These are phyloP conservation scores for Drosophila emarginata DNA, from an alignment of 2,888 invertebrate genomes.

Conservation along the genomic window DNA sequence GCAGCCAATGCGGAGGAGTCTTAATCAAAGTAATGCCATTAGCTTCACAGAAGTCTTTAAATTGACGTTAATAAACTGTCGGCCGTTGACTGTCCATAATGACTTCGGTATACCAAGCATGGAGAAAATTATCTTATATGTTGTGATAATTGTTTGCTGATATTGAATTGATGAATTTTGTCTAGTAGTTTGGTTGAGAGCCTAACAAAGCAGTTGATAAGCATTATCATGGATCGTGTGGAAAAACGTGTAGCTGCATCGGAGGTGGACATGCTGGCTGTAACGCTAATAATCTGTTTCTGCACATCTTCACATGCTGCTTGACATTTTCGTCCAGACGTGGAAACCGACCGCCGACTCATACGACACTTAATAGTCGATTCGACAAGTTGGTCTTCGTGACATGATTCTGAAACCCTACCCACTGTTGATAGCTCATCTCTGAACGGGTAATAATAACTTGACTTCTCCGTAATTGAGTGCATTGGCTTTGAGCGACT, in stretches of 20 bases:
- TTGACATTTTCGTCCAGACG: no score
- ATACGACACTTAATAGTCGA: background rate
- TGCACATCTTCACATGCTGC: background rate
- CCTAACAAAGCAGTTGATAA: background rate
- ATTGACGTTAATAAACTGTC: background rate
- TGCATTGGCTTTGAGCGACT: no score
- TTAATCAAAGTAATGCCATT: background rate
- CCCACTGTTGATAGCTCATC: slow-evolving; percentile 12
- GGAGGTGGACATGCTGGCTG: background rate
- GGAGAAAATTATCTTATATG: background rate
- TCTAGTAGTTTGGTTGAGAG: background rate
- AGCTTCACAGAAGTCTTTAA: background rate
- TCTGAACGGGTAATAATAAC: background rate
- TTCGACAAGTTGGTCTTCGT: slow-evolving; percentile 16
- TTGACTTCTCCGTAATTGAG: no score
- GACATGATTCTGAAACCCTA: background rate
- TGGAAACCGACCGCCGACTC: slow-evolving; percentile 10
- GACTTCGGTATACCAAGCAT: background rate
- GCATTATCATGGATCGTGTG: background rate
- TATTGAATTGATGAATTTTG: background rate
- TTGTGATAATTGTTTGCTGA: no score
- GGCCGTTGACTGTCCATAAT: background rate
- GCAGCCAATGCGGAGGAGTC: background rate
- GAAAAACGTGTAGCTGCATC: background rate
- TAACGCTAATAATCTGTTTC: background rate